phyloP scores from a whole-genome alignment of 2,888 invertebrate genomes.

The Biston stratarius region DNA sequence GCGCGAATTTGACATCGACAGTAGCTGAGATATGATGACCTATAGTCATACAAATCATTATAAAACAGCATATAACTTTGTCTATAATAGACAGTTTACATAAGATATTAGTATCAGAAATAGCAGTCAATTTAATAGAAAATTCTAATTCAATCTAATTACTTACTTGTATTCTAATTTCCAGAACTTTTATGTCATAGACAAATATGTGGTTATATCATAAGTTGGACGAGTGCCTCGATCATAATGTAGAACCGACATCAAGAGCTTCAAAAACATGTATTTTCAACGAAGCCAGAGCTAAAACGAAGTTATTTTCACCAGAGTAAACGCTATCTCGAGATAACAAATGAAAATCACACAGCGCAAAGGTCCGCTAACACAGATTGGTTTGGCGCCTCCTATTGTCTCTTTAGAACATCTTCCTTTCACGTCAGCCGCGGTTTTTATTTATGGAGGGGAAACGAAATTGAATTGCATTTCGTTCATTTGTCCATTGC shows the following conservation, averaged over 20 bases:
- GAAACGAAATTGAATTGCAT: conserved; percentile 49
- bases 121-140: too few relatives aligned
- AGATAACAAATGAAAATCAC: conserved; percentile 28
- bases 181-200: too few relatives aligned
- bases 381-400: conserved; percentile 28
- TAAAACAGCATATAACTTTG: too few relatives aligned
- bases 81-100: too few relatives aligned
- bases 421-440: conserved; percentile 21
- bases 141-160: too few relatives aligned
- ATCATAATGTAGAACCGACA: not conserved
- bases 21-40: too few relatives aligned
- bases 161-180: too few relatives aligned
- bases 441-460: conserved; percentile 42
- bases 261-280: conserved; percentile 4
- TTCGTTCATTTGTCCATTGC: conserved; percentile 41
- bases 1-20: too few relatives aligned
- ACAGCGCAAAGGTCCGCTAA: conserved; percentile 21
- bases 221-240: not conserved
- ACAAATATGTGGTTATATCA: too few relatives aligned
- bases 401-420: conserved; percentile 31
- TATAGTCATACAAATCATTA: too few relatives aligned
- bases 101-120: not conserved
- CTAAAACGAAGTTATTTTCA: conserved; percentile 12
- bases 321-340: conserved; percentile 12
- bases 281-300: conserved; percentile 7